Base-by-base conservation (phyloP, 2,888 invertebrate species). In the Pycnomerus fuliginosus region DNA sequence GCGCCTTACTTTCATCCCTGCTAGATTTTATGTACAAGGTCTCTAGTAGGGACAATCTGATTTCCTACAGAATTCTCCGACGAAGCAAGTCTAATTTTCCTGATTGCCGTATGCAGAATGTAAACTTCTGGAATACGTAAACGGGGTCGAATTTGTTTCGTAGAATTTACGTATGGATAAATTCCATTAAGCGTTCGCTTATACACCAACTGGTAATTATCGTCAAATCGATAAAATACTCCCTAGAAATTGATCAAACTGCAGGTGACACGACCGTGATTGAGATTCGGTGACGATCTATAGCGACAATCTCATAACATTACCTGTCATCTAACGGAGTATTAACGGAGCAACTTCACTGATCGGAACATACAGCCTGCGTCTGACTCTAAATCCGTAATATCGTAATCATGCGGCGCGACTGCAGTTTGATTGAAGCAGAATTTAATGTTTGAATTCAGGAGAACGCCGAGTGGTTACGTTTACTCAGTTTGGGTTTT, bases 31-130 rank as follows among this genome's bases (percentile, higher is more conserved):
- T 2, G 16, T 17, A 10, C 2, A 24, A 1, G n/a, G 2, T n/a
- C 15, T 1, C 4, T 12, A 12, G 14, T 14, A 30, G 49, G 55
- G 52, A 54, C 55, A 57, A 53, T 55, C 54, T 51, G 55, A 59
- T 56, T 59, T 52, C 43, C 45, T 48, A 46, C 48, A 34, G 55
- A 53, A 50, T 50, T 54, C 50, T 50, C 53, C 50, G 52, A 44
- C 53, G 55, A 59, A 57, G 55, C 54, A 56, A 57, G 50, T 55
- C 57, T 59, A 59, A 59, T 56, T 59, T 51, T 48, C 29, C 52
- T 56, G 55, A 57, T 59, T 59, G 56, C 52, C 44, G 51, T 53
- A 56, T 55, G 54, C 55, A 55, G 53, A 55, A 55, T 50, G 52
- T 52, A 52, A 53, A 58, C 42, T 43, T 24, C 28, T 23, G 43